Evolutionary conservation across 2,888 invertebrate species (phyloP).

Genomic region (Plebejus melissa): DNA sequence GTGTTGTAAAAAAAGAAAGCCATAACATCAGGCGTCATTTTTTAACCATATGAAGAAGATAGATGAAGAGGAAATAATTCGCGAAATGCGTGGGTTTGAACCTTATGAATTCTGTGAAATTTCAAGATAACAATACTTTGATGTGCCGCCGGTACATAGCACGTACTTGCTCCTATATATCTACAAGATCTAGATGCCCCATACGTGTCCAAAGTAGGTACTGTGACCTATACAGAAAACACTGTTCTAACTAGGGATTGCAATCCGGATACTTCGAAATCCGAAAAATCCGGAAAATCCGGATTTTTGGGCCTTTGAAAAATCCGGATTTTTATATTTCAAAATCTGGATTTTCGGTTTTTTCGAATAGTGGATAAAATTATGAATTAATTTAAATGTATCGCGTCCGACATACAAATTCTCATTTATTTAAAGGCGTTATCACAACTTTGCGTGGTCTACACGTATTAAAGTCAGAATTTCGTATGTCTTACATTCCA

Average conservation of each 20-base stretch:
- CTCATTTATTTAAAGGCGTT: too few species aligned
- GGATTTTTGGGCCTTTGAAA: too few species aligned
- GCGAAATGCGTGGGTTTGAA: background rate
- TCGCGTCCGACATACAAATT: too few species aligned
- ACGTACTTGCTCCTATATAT: conserved; percentile 13
- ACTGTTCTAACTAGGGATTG: background rate
- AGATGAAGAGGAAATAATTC: background rate
- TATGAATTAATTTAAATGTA: too few species aligned
- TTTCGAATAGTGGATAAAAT: too few species aligned
- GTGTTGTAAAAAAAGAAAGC: background rate
- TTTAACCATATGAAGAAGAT: background rate
- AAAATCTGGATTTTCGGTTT: too few species aligned
- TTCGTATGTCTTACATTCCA: too few species aligned
- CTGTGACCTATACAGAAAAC: background rate
- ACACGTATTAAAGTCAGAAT: too few species aligned
- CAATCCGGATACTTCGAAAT: too few species aligned
- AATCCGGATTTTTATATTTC: too few species aligned
- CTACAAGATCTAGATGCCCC: conserved; percentile 8
- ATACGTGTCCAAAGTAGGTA: conserved; percentile 7
- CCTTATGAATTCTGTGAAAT: background rate
- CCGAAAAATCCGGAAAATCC: too few species aligned
- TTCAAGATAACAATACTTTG: conserved; percentile 14
- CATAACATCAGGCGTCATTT: background rate
- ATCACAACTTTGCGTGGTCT: too few species aligned
- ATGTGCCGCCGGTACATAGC: conserved; percentile 11